Percentiles rank a stretch among this genome's conserved stretches.
Conservation (phyloP, 2,113 vertebrate genomes). For the Mustelus asterias region DNA sequence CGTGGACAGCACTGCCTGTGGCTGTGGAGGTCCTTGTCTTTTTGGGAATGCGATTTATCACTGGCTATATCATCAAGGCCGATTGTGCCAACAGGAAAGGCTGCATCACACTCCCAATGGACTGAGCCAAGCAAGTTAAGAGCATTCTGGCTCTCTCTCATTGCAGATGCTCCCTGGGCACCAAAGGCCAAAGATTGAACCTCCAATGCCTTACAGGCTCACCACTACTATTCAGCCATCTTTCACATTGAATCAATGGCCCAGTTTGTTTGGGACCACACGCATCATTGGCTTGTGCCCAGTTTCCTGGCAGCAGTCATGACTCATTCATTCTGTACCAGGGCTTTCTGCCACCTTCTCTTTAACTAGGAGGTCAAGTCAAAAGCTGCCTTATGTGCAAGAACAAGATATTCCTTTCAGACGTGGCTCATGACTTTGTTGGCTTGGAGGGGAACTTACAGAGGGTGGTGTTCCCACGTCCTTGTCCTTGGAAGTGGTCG, state of each 20-base stretch:
- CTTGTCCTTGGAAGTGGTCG: too few species aligned
- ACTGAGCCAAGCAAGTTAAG: neutral
- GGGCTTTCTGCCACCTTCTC: neutral
- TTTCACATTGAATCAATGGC: neutral
- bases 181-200: neutral
- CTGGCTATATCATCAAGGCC: neutral
- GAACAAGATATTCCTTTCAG: neutral
- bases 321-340: neutral
- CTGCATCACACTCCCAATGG: neutral
- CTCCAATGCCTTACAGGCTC: neutral
- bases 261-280: neutral
- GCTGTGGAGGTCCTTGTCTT: neutral
- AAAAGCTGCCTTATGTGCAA: neutral
- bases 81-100: neutral
- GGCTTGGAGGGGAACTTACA: too few species aligned
- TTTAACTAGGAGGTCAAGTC: neutral
- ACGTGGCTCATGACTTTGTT: neutral
- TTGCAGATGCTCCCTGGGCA: neutral
- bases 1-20: neutral
- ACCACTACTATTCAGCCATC: neutral
- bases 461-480: too few species aligned
- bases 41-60: neutral
- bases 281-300: neutral
- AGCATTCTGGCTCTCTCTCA: neutral
- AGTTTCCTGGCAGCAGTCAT: neutral